phyloP scores from a whole-genome alignment of 2,888 invertebrate genomes.

The Perizoma flavofasciatum region DNA sequence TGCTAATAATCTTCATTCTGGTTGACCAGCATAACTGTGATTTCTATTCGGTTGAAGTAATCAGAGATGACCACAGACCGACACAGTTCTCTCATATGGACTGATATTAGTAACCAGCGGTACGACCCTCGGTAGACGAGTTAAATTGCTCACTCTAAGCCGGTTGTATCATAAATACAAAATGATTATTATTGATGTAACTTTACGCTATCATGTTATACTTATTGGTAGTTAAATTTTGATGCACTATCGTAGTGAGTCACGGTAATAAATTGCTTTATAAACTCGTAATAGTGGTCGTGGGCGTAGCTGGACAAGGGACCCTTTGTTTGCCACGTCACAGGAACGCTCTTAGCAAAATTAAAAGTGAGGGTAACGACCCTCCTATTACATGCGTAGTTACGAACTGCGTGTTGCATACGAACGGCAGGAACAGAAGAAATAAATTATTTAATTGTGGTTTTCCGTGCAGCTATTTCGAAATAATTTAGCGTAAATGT shows the following conservation, averaged over 20 bases:
- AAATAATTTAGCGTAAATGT: slow-evolving; percentile 45
- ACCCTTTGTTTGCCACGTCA: slow-evolving; percentile 77
- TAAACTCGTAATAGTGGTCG: slow-evolving; percentile 62
- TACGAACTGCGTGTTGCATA: slow-evolving; percentile 37
- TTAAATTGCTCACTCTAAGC: slow-evolving; percentile 57
- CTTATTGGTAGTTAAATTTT: slow-evolving; percentile 54
- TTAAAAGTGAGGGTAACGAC: slow-evolving; percentile 71
- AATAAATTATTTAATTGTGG: slow-evolving; percentile 33
- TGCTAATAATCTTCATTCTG: slow-evolving; percentile 42
- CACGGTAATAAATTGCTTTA: slow-evolving; percentile 74
- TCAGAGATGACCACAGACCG: slow-evolving; percentile 69
- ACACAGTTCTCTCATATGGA: slow-evolving; percentile 57
- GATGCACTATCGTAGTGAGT: slow-evolving; percentile 65
- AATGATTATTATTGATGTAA: slow-evolving; percentile 47
- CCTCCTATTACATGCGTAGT: slow-evolving; percentile 50
- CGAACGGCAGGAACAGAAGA: slow-evolving; percentile 27
- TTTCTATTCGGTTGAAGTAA: slow-evolving; percentile 63
- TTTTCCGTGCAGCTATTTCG: slow-evolving; percentile 34
- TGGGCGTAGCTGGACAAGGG: slow-evolving; percentile 73
- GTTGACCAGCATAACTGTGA: slow-evolving; percentile 53
- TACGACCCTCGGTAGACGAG: slow-evolving; percentile 59
- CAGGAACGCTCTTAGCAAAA: slow-evolving; percentile 78
- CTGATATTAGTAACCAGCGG: slow-evolving; percentile 55
- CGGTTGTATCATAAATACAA: slow-evolving; percentile 46
- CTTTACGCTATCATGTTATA: slow-evolving; percentile 41